Percentiles rank a stretch among this genome's conserved stretches.
These are phyloP conservation scores for Pyxicephalus adspersus DNA, from an alignment of 2,113 vertebrate species.

Conservation along the genomic window DNA sequence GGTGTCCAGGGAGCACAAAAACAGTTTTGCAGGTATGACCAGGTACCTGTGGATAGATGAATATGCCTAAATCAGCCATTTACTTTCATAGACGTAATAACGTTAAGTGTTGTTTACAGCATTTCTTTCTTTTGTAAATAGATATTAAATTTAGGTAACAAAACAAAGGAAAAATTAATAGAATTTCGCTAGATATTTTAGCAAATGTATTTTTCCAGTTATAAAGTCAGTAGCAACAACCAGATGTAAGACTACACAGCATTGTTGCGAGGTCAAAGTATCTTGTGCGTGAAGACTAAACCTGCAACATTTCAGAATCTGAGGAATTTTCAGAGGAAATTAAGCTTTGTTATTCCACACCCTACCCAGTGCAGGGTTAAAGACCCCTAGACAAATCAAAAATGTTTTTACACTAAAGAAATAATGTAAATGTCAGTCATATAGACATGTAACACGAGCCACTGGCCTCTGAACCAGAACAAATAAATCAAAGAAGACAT, in stretches of 20 bases:
- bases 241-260: slow-evolving; percentile 24
- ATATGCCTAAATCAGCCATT: too few species aligned
- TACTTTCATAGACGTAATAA: too few species aligned
- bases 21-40: too few species aligned
- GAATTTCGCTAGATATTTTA: too few species aligned
- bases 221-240: not conserved
- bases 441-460: not conserved
- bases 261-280: slow-evolving; percentile 27
- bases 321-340: slow-evolving; percentile 76
- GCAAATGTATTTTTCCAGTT: too few species aligned
- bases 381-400: slow-evolving; percentile 61
- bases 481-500: slow-evolving; percentile 33
- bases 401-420: slow-evolving; percentile 56
- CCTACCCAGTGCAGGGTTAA: slow-evolving; percentile 44
- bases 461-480: slow-evolving; percentile 14
- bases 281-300: not conserved
- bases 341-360: slow-evolving; percentile 61
- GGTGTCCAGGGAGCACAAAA: too few species aligned
- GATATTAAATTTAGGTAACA: too few species aligned
- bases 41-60: too few species aligned
- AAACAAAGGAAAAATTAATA: too few species aligned
- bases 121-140: too few species aligned
- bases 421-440: slow-evolving; percentile 49
- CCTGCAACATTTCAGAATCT: slow-evolving; percentile 62
- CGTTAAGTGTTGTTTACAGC: too few species aligned